These are phyloP conservation scores for Tetramorium parvispinum DNA, from an alignment of 1,140 invertebrate genomes.

Conservation along the genomic window DNA sequence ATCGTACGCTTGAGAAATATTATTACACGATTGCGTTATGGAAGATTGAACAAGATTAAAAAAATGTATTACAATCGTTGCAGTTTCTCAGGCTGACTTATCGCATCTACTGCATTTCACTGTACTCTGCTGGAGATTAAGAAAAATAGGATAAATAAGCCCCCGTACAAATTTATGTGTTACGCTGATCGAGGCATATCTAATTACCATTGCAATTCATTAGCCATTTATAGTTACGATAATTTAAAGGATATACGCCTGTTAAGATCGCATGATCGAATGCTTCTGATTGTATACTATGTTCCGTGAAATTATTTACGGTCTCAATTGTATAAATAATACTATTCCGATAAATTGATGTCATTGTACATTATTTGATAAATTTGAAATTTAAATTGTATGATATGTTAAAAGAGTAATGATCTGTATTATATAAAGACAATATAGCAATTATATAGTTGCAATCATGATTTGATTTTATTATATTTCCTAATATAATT, in stretches of 20 bases:
- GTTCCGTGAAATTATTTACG: neutral
- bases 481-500: neutral
- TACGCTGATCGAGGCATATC: neutral
- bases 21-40: neutral
- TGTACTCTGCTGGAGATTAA: neutral
- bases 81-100: neutral
- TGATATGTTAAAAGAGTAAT: neutral
- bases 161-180: neutral
- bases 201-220: constrained; percentile 13
- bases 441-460: neutral
- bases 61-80: neutral
- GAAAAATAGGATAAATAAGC: neutral
- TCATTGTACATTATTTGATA: neutral
- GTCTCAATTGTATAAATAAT: neutral
- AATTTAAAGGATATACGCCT: neutral
- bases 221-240: constrained; percentile 1
- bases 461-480: neutral
- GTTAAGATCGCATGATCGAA: constrained; percentile 28
- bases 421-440: neutral
- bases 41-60: neutral
- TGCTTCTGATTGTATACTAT: constrained; percentile 6
- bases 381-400: neutral
- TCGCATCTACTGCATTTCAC: neutral
- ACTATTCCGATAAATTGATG: neutral
- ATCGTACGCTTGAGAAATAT: neutral